Evolutionary conservation across 2,797 vertebrate species (phyloP).

Genomic region (Toxotes lorentzi): DNA sequence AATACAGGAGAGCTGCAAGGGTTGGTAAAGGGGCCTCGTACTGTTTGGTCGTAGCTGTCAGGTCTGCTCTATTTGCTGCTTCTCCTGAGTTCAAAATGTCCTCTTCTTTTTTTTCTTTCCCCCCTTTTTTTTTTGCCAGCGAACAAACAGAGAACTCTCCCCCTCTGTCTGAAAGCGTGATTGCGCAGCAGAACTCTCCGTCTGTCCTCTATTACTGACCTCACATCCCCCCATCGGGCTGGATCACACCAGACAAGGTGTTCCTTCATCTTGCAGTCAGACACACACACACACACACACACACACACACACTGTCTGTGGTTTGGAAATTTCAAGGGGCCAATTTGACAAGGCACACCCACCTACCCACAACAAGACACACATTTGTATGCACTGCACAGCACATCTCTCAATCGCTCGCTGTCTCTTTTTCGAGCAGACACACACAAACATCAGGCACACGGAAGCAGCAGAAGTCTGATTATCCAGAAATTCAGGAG

Average conservation of each 20-base stretch:
- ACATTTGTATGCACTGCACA: slow-evolving; percentile 69
- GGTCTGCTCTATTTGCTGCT: slow-evolving; percentile 64
- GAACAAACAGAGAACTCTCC: slow-evolving; percentile 60
- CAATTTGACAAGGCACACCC: slow-evolving; percentile 72
- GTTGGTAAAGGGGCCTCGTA: slow-evolving; percentile 28
- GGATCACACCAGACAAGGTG: slow-evolving; percentile 72
- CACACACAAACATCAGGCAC: slow-evolving; percentile 2
- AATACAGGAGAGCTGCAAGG: slow-evolving; percentile 43
- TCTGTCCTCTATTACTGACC: slow-evolving; percentile 77
- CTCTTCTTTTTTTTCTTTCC: slow-evolving; percentile 26
- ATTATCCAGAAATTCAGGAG: slow-evolving; percentile 59
- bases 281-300: background rate
- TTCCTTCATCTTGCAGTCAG: slow-evolving; percentile 63
- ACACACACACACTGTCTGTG: slow-evolving; percentile 16
- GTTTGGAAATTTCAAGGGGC: slow-evolving; percentile 67
- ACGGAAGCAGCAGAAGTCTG: slow-evolving; percentile 47
- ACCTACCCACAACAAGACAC: slow-evolving; percentile 62
- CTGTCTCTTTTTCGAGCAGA: slow-evolving; percentile 16
- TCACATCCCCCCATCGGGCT: slow-evolving; percentile 52
- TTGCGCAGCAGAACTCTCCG: slow-evolving; percentile 67
- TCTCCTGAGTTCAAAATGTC: slow-evolving; percentile 59
- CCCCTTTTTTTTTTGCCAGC: slow-evolving; percentile 1
- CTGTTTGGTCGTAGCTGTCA: slow-evolving; percentile 62
- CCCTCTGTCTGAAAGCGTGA: slow-evolving; percentile 58
- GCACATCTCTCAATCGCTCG: slow-evolving; percentile 51